Base-by-base conservation (phyloP, 2,113 vertebrate species). In the Plestiodon gilberti region DNA sequence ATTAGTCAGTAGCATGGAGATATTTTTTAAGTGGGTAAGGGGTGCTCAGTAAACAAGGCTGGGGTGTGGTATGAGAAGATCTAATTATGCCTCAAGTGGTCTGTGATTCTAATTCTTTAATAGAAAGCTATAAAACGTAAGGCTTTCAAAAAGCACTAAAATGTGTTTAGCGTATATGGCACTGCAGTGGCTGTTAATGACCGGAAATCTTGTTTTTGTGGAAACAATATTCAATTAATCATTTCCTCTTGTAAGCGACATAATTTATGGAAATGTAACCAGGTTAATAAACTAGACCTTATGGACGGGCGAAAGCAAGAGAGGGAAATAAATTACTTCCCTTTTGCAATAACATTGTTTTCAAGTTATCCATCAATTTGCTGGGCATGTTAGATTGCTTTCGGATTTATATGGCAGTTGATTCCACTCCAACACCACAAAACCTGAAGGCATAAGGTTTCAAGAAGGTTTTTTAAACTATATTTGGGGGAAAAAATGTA, bases 201-300 rank as follows among this genome's bases (percentile, higher is more conserved):
- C 89, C 90, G 95, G 89, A 94, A 96, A 93, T 95, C 94, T 94
- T 94, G 93, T 95, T 96, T 96, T 93, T 95, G 92, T 95, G 96
- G 96, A 97, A 97, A 95, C 73, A 90, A 95, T 96, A 91, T 96
- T 95, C 96, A 96, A 96, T 96, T 96, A 97, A 96, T 97, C 91
- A 96, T 94, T 96, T 96, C 96, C 96, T 95, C 89, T 92, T 93
- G 92, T 65, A 94, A 95, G 89, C 87, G 75, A 89, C 87, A 94
- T 96, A 96, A 96, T 96, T 97, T 96, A 97, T 96, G 94, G 93
- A 95, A 96, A 96, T 95, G 93, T 95, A 96, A 96, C 88, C 89
- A 96, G 93, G 87, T 92, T 95, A 96, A 96, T 95, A 96, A 96
- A 94, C 81, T 84, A 94, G 91, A 92, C 90, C 91, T 93, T 91